Evolutionary conservation across 2,888 invertebrate genomes (phyloP).

Genomic region (Luffia ferchaultella): DNA sequence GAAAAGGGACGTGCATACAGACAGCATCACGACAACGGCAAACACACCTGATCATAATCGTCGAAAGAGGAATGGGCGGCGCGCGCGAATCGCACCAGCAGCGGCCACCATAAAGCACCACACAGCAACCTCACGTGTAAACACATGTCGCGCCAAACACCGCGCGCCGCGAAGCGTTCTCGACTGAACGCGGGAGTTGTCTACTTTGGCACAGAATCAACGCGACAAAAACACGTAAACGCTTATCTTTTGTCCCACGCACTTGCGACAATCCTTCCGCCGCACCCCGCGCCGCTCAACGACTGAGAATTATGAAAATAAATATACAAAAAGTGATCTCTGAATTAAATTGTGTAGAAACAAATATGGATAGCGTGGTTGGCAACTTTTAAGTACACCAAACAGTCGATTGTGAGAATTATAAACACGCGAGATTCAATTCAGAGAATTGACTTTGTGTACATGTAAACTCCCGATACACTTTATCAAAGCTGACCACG

Average conservation of each 20-base stretch:
- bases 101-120: constrained; percentile 60
- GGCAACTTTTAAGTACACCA: too few species aligned
- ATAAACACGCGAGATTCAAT: not conserved
- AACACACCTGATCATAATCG: constrained; percentile 59
- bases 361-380: too few species aligned
- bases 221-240: constrained; percentile 24
- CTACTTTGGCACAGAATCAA: constrained; percentile 56
- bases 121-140: constrained; percentile 59
- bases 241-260: constrained; percentile 45
- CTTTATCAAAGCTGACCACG: too few species aligned
- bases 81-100: constrained; percentile 53
- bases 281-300: constrained; percentile 1
- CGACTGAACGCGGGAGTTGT: constrained; percentile 55
- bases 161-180: constrained; percentile 57
- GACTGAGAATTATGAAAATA: not conserved
- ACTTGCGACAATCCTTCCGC: constrained; percentile 1
- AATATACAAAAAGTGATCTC: too few species aligned
- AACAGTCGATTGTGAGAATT: too few species aligned
- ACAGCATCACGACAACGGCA: constrained; percentile 38
- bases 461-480: not conserved
- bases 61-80: constrained; percentile 49
- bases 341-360: not conserved
- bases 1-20: constrained; percentile 5
- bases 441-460: not conserved
- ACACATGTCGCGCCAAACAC: constrained; percentile 64